Evolutionary conservation across 1,140 invertebrate species (phyloP), one percentile per base, ranked within the genome.

Genomic region (Heliconius himera): DNA sequence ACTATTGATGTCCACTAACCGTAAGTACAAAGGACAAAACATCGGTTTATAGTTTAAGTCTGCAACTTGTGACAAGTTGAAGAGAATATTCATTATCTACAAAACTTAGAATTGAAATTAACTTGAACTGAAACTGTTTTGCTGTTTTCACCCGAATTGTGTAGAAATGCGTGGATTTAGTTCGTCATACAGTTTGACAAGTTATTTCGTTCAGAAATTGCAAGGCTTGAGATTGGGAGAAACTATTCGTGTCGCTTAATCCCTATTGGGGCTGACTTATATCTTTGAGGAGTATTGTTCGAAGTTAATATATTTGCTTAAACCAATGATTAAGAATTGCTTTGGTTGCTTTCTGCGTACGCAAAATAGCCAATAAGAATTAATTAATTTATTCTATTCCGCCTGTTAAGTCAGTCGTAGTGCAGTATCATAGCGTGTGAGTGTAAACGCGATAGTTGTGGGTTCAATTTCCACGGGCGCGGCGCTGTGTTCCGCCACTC

Each of bases 31-130:
- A 29, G 60, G 60, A 66, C 60, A 66, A 66, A 66, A 66, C 60
- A 66, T 66, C 60, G 60, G 60, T 26, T 66, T 66, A 66, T 16
- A 66, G 60, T 66, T 66, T 66, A 66, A 60, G n/a, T 60, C 56
- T 60, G 20, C 11, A 60, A 60, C 56, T 60, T 22, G 56, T 22
- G 13, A 29, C 60, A 29, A 66, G 60, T 66, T 29, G 26, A 66
- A 26, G 26, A 29, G 60, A 29, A 66, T 66, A 66, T 66, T 66
- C 60, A 66, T 66, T 66, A 66, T 66, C 60, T 66, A 29, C 60
- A 29, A 46, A 66, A 66, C 22, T 66, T 66, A 26, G 22, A 1
- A 66, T 29, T 1, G 56, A 66, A 66, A 66, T 66, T 66, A 66
- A 26, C 22, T 26, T 29, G 60, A 5, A n/a, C 1, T 1, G 60